phyloP scores from a whole-genome alignment of 2,888 invertebrate genomes.

The Bombyx huttoni region DNA sequence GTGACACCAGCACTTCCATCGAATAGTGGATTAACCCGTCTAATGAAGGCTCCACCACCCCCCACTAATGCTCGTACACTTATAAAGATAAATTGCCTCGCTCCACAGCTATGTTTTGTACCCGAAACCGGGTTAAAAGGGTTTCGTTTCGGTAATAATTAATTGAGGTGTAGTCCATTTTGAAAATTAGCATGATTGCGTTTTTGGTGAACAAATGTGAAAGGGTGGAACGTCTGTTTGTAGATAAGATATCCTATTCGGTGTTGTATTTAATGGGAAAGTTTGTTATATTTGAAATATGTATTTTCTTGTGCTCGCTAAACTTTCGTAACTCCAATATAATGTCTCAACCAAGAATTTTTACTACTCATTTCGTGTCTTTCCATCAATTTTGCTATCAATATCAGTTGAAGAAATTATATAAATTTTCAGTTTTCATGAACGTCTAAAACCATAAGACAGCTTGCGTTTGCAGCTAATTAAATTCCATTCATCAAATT shows the following conservation, averaged over 20 bases:
- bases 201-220: slow-evolving; percentile 17
- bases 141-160: slow-evolving; percentile 54
- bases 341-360: no score
- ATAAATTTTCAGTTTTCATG: no score
- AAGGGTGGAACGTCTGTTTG: not conserved
- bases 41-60: slow-evolving; percentile 30
- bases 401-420: no score
- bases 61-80: slow-evolving; percentile 8
- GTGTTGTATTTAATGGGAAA: not conserved
- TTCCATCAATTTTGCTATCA: no score
- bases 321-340: no score
- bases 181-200: slow-evolving; percentile 36
- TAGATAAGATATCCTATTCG: not conserved
- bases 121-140: slow-evolving; percentile 46
- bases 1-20: slow-evolving; percentile 1
- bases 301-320: no score
- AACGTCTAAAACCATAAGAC: no score
- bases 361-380: no score
- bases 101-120: slow-evolving; percentile 33
- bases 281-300: not conserved
- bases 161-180: slow-evolving; percentile 44
- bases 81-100: slow-evolving; percentile 51
- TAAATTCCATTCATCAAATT: no score
- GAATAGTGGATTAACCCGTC: slow-evolving; percentile 26
- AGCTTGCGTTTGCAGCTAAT: no score